Evolutionary conservation across 1,140 invertebrate species (phyloP).

Genomic region (Steinernema feltiae): DNA sequence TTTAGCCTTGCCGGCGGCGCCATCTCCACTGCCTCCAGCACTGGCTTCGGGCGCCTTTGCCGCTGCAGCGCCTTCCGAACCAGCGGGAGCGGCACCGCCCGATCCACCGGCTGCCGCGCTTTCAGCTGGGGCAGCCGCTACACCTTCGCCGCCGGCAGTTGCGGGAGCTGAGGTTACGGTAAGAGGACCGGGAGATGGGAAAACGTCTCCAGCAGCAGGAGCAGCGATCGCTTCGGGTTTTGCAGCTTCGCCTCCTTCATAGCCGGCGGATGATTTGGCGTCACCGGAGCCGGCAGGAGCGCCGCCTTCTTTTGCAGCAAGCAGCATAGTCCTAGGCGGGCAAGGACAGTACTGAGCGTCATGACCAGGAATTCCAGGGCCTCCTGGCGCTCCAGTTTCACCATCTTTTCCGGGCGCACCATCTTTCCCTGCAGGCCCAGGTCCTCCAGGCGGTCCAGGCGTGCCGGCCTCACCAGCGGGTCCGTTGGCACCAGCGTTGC

Average conservation of each 20-base stretch:
- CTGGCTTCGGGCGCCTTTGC: background rate
- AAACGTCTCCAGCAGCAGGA: background rate
- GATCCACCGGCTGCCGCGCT: conserved; percentile 2
- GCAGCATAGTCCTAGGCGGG: conserved; percentile 19
- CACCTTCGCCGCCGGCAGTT: background rate
- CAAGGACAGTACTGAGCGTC: conserved; percentile 28
- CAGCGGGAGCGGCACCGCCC: background rate
- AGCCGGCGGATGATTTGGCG: background rate
- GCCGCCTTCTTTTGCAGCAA: background rate
- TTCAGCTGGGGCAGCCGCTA: background rate
- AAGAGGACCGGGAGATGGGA: background rate
- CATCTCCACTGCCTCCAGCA: background rate
- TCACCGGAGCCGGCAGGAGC: background rate
- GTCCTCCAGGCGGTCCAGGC: conserved; percentile 48
- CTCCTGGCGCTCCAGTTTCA: conserved; percentile 35
- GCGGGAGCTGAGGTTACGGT: background rate
- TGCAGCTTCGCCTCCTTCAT: background rate
- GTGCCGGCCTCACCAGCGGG: conserved; percentile 47
- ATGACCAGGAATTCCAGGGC: conserved; percentile 33
- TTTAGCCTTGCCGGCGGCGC: background rate
- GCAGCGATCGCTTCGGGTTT: background rate
- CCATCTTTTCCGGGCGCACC: conserved; percentile 39
- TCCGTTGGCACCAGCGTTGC: conserved; percentile 37
- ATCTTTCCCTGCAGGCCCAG: conserved; percentile 49
- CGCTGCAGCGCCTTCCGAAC: background rate